Conservation (phyloP, 1,140 invertebrate species). For the Calliopsis andreniformis region DNA sequence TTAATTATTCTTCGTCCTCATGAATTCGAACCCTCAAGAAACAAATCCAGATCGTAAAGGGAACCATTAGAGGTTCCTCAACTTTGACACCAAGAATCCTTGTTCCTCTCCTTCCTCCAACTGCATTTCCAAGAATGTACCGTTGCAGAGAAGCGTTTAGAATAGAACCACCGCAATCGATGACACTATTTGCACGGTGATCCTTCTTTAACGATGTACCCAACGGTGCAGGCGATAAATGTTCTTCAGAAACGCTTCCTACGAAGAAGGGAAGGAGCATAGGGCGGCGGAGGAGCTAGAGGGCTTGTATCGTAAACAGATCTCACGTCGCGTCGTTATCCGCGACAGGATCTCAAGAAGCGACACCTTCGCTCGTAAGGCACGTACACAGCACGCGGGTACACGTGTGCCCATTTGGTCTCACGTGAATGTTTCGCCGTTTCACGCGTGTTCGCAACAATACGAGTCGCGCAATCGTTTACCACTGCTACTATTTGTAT, state of each 20-base stretch:
- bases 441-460: constrained; percentile 42
- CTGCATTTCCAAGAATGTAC: background rate
- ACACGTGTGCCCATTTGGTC: constrained; percentile 11
- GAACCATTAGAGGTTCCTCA: too few species aligned
- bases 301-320: constrained; percentile 45
- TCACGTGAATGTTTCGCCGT: constrained; percentile 25
- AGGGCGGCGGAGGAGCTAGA: constrained; percentile 25
- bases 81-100: too few species aligned
- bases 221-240: background rate
- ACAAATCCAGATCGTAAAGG: too few species aligned
- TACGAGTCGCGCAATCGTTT: constrained; percentile 49
- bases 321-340: constrained; percentile 46
- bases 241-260: background rate
- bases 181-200: too few species aligned
- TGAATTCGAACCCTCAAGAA: too few species aligned
- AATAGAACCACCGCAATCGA: background rate
- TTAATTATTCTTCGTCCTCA: too few species aligned
- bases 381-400: constrained; percentile 9
- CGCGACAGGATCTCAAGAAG: constrained; percentile 44
- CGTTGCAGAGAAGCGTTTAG: background rate
- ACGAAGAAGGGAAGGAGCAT: constrained; percentile 18
- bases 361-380: constrained; percentile 38
- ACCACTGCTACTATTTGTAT: constrained; percentile 34
- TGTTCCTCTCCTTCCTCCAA: too few species aligned
- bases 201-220: background rate